phyloP scores from a whole-genome alignment of 2,888 invertebrate species.

The Gymnosoma rotundatum region DNA sequence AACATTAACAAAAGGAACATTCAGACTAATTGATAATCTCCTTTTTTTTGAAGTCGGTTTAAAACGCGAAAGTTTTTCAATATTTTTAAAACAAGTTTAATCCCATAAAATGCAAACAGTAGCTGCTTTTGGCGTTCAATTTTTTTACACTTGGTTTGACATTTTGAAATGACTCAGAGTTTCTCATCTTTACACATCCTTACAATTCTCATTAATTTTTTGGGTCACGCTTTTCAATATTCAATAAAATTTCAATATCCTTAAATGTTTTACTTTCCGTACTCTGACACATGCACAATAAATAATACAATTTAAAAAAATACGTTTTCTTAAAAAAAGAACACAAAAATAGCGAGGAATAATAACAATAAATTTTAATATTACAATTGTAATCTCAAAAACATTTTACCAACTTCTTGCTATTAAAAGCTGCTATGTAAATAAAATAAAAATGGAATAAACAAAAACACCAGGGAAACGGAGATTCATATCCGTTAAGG shows the following conservation, averaged over 20 bases:
- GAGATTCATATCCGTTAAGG: conserved; percentile 64
- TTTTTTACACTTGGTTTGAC: too few relatives aligned
- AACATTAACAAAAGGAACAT: too few relatives aligned
- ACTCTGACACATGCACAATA: neutral
- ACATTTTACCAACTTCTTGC: conserved; percentile 68
- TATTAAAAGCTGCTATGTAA: conserved; percentile 62
- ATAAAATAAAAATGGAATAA: conserved; percentile 25
- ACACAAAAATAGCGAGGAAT: conserved; percentile 7
- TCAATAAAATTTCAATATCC: conserved; percentile 69
- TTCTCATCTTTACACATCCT: conserved; percentile 16
- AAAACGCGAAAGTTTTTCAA: too few relatives aligned
- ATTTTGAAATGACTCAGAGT: too few relatives aligned
- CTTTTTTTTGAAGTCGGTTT: too few relatives aligned
- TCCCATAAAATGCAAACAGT: too few relatives aligned
- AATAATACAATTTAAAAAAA: conserved; percentile 23
- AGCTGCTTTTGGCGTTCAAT: too few relatives aligned
- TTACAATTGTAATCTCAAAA: conserved; percentile 68
- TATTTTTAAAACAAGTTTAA: too few relatives aligned
- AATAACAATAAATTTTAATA: conserved; percentile 63
- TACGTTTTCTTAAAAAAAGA: neutral
- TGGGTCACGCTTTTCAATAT: conserved; percentile 68
- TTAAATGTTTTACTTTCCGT: conserved; percentile 35
- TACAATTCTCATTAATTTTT: conserved; percentile 46
- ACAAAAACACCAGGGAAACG: conserved; percentile 45
- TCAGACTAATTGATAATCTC: too few relatives aligned